Percentiles rank a stretch among this genome's conserved stretches.
Evolutionary conservation across 1,140 invertebrate species (phyloP).

Genomic region (Batillaria attramentaria): DNA sequence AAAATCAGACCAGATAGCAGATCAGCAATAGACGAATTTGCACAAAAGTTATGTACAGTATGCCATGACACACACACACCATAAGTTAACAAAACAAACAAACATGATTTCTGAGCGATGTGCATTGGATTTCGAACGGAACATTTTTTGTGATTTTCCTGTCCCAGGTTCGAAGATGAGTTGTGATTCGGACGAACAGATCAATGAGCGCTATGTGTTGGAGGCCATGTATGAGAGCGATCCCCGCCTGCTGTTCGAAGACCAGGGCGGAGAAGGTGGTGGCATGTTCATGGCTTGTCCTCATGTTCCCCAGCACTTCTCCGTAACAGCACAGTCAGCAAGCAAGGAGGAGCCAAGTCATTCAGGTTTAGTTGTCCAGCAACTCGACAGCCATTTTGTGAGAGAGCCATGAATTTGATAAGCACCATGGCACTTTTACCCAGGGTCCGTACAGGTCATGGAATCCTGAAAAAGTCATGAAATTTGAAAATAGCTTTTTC

Average conservation of each 20-base stretch:
- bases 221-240: constrained; percentile 75
- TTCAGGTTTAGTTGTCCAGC: no score
- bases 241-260: constrained; percentile 61
- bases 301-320: constrained; percentile 60
- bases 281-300: constrained; percentile 69
- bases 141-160: background rate
- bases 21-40: background rate
- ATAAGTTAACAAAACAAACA: background rate
- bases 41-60: no score
- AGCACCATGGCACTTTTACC: background rate
- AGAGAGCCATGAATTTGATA: background rate
- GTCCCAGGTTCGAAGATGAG: constrained; percentile 16
- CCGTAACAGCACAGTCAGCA: constrained; percentile 42
- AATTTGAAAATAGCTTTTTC: no score
- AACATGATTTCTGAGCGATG: background rate
- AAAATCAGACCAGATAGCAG: background rate
- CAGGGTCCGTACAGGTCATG: no score
- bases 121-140: background rate
- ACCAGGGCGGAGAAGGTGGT: constrained; percentile 62
- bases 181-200: constrained; percentile 59
- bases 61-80: background rate
- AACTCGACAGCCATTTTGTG: background rate
- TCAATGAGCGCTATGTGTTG: constrained; percentile 76
- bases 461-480: no score
- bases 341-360: background rate